Evolutionary conservation across 2,888 invertebrate species (phyloP).

Genomic region (Mantis religiosa): DNA sequence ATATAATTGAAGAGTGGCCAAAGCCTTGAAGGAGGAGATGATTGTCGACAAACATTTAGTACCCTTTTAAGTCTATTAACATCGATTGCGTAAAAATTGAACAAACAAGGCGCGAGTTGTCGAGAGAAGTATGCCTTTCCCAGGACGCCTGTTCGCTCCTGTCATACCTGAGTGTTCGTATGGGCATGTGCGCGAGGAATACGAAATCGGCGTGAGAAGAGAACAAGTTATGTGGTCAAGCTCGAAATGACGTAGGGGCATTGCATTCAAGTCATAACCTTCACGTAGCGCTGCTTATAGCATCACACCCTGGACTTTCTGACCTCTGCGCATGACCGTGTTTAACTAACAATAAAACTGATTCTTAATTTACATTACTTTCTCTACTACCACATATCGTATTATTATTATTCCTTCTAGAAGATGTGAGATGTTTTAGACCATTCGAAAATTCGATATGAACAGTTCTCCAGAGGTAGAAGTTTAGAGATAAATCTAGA

Average conservation of each 20-base stretch:
- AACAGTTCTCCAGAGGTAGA: too few species aligned
- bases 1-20: neutral
- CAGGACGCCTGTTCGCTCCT: neutral
- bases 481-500: too few species aligned
- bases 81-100: neutral
- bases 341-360: too few species aligned
- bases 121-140: neutral
- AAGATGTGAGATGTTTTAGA: too few species aligned
- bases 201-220: neutral
- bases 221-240: neutral
- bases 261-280: neutral
- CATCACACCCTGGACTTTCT: neutral
- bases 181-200: neutral
- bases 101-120: neutral
- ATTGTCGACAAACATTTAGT: neutral
- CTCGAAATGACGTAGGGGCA: neutral
- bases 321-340: neutral
- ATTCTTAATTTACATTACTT: too few species aligned
- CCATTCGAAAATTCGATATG: too few species aligned
- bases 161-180: neutral
- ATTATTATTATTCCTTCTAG: too few species aligned
- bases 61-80: neutral
- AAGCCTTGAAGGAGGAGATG: neutral
- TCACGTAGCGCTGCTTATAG: neutral
- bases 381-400: too few species aligned